Conservation (phyloP, 2,888 invertebrate genomes). For the Serrognathus titanus region DNA sequence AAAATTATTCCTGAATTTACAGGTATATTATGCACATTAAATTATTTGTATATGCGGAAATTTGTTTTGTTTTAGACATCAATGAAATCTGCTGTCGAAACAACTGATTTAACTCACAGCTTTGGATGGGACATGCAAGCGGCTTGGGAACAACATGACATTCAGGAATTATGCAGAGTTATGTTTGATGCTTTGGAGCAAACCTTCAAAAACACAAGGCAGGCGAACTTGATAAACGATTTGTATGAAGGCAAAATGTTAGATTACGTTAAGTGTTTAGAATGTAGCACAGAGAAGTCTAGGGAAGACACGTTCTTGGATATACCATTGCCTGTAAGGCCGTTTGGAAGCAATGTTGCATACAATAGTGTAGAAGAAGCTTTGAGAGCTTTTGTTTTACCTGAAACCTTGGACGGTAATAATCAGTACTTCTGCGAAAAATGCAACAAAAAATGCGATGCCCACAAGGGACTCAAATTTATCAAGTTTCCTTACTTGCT, state of each 20-base stretch:
- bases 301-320: conserved; percentile 81
- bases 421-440: conserved; percentile 87
- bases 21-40: conserved; percentile 52
- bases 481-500: conserved; percentile 81
- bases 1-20: conserved; percentile 78
- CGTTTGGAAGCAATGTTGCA: conserved; percentile 72
- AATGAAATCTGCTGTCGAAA: conserved; percentile 73
- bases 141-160: conserved; percentile 91
- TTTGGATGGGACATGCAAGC: conserved; percentile 90
- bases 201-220: conserved; percentile 77
- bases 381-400: conserved; percentile 75
- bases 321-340: conserved; percentile 80
- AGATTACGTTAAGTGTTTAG: conserved; percentile 85
- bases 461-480: conserved; percentile 86
- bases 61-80: conserved; percentile 59
- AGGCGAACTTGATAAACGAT: conserved; percentile 76
- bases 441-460: conserved; percentile 82
- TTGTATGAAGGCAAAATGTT: conserved; percentile 75
- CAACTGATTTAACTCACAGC: conserved; percentile 80
- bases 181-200: conserved; percentile 88
- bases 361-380: conserved; percentile 82
- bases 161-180: conserved; percentile 83
- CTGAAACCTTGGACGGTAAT: conserved; percentile 76
- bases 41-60: background rate
- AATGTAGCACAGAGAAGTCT: conserved; percentile 79